Evolutionary conservation across 2,888 invertebrate genomes (phyloP), one percentile per base, ranked within the genome.

Genomic region (Junonia oenone): DNA sequence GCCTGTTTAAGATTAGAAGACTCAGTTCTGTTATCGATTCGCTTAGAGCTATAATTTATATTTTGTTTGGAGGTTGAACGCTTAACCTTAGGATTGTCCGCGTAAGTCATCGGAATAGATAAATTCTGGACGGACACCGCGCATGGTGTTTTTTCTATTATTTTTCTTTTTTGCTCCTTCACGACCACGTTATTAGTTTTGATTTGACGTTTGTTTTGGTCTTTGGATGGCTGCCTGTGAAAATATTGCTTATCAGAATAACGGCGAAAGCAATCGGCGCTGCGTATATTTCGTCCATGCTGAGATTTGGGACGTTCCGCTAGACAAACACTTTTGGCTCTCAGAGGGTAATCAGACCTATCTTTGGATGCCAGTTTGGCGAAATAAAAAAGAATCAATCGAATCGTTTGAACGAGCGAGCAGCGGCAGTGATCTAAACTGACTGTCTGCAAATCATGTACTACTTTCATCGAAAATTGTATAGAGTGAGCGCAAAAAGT

Each of bases 1-100:
- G 83, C 89, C 88, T 88, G 88, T 86, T 81, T 84, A 69, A 77
- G 76, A 83, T 83, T 81, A 83, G 64, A 75, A 69, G 62, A 71
- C 73, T 86, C 87, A 81, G 80, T 79, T 76, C 74, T 83, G 72
- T 78, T 81, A 77, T 71, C 71, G 73, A 76, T 75, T 72, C 67
- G 68, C 56, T 65, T 66, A 43, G 62, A 66, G 59, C 72, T 71
- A 66, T 61, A 60, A 63, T 69, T 61, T 63, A 68, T 71, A 58
- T 69, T 68, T 59, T 68, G 58, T 58, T 79, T 81, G 72, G 83
- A 83, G 81, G 83, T 81, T 74, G 81, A 80, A 77, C 75, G 79
- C 60, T 65, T 73, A 61, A 72, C 60, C 68, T 75, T 78, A 46
- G 73, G 71, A 61, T 72, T 70, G 59, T 85, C 85, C 13, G 84